Base-by-base conservation (phyloP, 2,888 invertebrate species). In the Kuschelorhynchus macadamiae region DNA sequence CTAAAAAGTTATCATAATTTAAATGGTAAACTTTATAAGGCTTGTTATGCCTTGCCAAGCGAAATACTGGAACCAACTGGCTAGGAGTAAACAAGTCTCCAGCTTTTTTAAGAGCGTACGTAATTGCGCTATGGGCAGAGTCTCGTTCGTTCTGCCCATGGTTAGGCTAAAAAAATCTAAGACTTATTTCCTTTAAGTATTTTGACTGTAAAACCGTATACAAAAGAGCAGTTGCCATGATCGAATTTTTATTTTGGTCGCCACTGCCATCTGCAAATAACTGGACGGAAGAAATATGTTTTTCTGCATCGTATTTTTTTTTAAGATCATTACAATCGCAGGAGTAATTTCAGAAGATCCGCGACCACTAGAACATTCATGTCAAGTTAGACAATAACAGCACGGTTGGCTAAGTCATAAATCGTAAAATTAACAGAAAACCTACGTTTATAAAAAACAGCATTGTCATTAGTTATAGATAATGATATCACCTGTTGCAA, bases 241-340 rank as follows among this genome's bases (percentile, higher is more conserved):
- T 53, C 5, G 53, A 44, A 44, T 62, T 62, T 30, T 32, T 9
- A 42, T 61, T n/a, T 62, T 52, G 52, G 12, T 44, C 62, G 14
- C 44, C 16, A 25, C 62, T 53, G 11, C 52, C 62, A 53, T 62
- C 62, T 14, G 62, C 16, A 52, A 62, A 62, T 62, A 62, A 53
- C 1, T 42, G 16, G 18, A 25, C 62, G 2, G 17, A 16, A 42
- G 11, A 8, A 21, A 53, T 30, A 14, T 21, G 14, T 9, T 62
- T 42, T 44, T 44, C 44, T 25, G 30, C 33, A 12, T 53, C 60
- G 14, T 47, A 33, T 14, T 53, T 39, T n/a, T n/a, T 25, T 42
- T 14, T 12, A 62, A 39, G 12, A 16, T 33, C 17, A 16, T 47
- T 8, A 33, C n/a, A 16, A 62, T 9, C 7, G 39, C 41, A 14